phyloP scores from a whole-genome alignment of 2,113 vertebrate genomes.

The Malaclemys terrapin region DNA sequence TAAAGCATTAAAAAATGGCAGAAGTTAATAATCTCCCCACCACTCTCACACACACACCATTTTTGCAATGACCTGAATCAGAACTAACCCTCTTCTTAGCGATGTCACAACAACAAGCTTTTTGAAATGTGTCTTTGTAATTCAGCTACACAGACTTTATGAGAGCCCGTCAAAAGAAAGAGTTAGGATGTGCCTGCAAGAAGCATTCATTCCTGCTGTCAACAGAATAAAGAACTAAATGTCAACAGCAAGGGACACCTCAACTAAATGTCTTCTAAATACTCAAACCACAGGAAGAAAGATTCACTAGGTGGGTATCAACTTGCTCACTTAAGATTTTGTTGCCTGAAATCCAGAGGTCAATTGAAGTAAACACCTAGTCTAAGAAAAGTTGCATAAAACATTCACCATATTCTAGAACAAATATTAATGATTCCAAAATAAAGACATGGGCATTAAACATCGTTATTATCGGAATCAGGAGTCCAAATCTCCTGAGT shows the following conservation, averaged over 20 bases:
- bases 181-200: background rate
- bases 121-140: background rate
- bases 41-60: fast-evolving
- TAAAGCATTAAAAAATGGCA: constrained; percentile 15
- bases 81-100: constrained; percentile 2
- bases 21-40: constrained; percentile 15
- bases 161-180: constrained; percentile 7
- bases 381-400: background rate
- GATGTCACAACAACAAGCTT: background rate
- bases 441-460: background rate
- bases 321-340: constrained; percentile 20
- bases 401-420: background rate
- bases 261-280: constrained; percentile 41
- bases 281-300: background rate
- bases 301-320: background rate
- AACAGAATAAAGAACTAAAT: constrained; percentile 9
- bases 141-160: background rate
- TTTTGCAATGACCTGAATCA: background rate
- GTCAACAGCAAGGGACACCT: background rate
- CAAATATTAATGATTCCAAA: background rate
- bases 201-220: background rate
- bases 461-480: background rate
- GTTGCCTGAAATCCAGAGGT: background rate
- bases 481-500: background rate
- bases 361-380: background rate